A percentile compares a stretch with the other conserved stretches of the same genome.
phyloP scores from a whole-genome alignment of 2,113 vertebrate species.

The Mormoops blainvillei region DNA sequence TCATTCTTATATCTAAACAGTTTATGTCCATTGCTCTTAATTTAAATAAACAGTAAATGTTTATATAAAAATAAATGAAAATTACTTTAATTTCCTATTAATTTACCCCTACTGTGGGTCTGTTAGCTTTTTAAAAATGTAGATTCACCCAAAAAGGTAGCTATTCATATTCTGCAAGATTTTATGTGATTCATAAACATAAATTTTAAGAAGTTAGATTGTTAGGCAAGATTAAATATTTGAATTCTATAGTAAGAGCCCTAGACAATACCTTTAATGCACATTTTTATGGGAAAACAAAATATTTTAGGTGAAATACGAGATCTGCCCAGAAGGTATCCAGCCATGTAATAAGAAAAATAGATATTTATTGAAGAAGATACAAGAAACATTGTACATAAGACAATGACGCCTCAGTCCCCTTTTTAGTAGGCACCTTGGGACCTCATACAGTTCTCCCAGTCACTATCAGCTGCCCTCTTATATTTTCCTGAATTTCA shows the following conservation, averaged over 20 bases:
- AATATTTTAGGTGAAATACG: slow-evolving; percentile 1
- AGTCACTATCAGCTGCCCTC: too few relatives aligned
- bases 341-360: too few relatives aligned
- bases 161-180: neutral
- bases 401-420: too few relatives aligned
- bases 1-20: neutral
- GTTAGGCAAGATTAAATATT: neutral
- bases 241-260: neutral
- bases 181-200: neutral
- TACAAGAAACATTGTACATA: too few relatives aligned
- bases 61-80: neutral
- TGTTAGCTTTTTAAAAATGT: neutral
- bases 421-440: too few relatives aligned
- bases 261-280: neutral
- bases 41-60: neutral
- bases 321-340: too few relatives aligned
- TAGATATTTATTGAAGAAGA: too few relatives aligned
- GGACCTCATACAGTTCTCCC: too few relatives aligned
- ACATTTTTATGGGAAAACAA: slow-evolving; percentile 5
- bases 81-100: neutral
- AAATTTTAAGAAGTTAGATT: neutral
- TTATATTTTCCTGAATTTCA: too few relatives aligned
- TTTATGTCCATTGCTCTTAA: neutral
- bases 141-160: neutral
- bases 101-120: neutral